Conservation (phyloP, 2,113 vertebrate genomes). For the Anguilla rostrata region DNA sequence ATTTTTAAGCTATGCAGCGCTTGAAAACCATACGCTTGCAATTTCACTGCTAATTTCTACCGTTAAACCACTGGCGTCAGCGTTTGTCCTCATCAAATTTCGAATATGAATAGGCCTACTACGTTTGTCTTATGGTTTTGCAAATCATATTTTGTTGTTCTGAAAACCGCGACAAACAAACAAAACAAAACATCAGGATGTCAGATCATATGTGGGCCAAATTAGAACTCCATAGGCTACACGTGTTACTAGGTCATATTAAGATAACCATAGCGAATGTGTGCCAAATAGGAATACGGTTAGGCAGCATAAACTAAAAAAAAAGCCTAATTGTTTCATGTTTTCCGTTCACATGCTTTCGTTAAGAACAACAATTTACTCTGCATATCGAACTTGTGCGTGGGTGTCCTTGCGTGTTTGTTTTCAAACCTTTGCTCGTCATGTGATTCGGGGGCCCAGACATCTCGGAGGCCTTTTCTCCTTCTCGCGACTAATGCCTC, state of each 20-base stretch:
- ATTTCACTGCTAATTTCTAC: background rate
- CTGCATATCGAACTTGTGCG: background rate
- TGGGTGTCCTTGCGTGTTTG: background rate
- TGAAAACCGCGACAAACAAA: too few species aligned
- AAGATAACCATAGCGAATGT: background rate
- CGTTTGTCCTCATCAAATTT: background rate
- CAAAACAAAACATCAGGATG: too few species aligned
- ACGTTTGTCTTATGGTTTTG: too few species aligned
- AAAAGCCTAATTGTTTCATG: too few species aligned
- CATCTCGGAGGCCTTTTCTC: background rate
- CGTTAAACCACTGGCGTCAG: background rate
- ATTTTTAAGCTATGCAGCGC: background rate
- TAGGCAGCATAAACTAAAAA: too few species aligned
- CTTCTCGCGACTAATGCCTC: background rate
- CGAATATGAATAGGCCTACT: too few species aligned
- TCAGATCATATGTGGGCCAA: background rate
- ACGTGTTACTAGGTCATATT: background rate
- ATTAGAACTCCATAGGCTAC: background rate
- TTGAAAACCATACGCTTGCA: background rate
- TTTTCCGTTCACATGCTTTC: too few species aligned
- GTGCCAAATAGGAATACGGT: too few species aligned
- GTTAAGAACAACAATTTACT: background rate
- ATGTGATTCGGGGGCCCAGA: background rate
- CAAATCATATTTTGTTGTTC: too few species aligned
- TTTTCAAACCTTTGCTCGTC: background rate